Percentiles rank a stretch among this genome's conserved stretches.
phyloP scores from a whole-genome alignment of 2,797 vertebrate species.

The Natrix natrix region DNA sequence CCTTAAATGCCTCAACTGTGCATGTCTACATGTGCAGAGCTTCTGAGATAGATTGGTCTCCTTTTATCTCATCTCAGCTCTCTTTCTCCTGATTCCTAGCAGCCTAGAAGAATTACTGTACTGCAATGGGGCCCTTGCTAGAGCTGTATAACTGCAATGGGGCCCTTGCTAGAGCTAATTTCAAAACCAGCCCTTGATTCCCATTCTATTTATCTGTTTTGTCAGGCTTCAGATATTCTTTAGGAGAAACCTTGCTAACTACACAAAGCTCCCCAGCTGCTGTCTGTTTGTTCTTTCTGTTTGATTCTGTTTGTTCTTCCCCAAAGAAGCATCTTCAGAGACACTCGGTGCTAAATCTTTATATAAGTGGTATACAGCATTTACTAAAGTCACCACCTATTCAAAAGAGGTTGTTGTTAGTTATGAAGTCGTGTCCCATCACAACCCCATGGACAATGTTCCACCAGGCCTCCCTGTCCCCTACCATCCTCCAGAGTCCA shows the following conservation, averaged over 20 bases:
- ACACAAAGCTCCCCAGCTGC: slow-evolving; percentile 23
- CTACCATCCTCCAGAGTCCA: too few species aligned
- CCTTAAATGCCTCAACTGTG: neutral
- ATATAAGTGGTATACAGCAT: neutral
- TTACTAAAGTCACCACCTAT: neutral
- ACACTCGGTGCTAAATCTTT: slow-evolving; percentile 21
- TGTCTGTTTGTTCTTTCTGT: too few species aligned
- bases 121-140: neutral
- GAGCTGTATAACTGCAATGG: neutral
- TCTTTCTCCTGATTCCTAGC: neutral
- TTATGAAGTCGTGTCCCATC: too few species aligned
- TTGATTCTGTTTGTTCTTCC: slow-evolving; percentile 37
- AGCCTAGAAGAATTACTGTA: neutral
- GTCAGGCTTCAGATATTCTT: slow-evolving; percentile 26
- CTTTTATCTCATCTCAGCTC: neutral
- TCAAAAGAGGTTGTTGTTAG: neutral
- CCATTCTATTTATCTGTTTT: slow-evolving; percentile 27
- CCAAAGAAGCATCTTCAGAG: slow-evolving; percentile 36
- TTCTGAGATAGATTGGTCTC: neutral
- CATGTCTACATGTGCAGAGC: neutral
- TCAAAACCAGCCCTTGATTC: slow-evolving; percentile 1
- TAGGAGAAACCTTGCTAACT: slow-evolving; percentile 28
- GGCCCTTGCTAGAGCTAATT: neutral
- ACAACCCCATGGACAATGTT: too few species aligned
- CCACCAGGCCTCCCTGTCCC: too few species aligned